Evolutionary conservation across 1,140 invertebrate species (phyloP).

Genomic region (Leptestheria dahalacensis): DNA sequence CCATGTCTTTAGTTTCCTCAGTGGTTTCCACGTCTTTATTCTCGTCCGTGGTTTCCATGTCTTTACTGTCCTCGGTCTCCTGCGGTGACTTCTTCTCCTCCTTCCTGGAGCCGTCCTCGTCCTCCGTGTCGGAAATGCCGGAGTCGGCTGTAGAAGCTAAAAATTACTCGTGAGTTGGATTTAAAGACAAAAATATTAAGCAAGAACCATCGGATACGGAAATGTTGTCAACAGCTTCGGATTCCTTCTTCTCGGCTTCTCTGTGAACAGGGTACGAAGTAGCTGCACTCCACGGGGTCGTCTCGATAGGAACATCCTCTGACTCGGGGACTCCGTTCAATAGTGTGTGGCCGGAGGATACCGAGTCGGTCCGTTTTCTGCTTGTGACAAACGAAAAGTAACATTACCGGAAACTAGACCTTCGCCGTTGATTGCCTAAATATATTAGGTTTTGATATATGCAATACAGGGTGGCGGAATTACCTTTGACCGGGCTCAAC

Average conservation of each 20-base stretch:
- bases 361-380: neutral
- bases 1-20: neutral
- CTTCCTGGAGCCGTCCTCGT: neutral
- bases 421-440: no score
- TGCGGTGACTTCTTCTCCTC: neutral
- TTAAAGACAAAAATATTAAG: neutral
- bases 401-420: neutral
- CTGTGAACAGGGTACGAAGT: neutral
- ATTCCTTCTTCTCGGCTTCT: neutral
- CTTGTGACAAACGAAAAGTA: neutral
- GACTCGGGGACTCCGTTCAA: slow-evolving; percentile 8
- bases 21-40: neutral
- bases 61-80: neutral
- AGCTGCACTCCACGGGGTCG: neutral
- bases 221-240: neutral
- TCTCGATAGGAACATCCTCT: neutral
- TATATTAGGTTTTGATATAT: neutral
- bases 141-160: slow-evolving; percentile 11
- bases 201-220: slow-evolving; percentile 4
- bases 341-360: neutral
- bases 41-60: neutral
- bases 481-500: slow-evolving; percentile 58
- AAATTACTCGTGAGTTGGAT: neutral
- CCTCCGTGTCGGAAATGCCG: slow-evolving; percentile 14
- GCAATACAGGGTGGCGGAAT: neutral